Evolutionary conservation across 2,888 invertebrate species (phyloP).

Genomic region (Mamestra brassicae): DNA sequence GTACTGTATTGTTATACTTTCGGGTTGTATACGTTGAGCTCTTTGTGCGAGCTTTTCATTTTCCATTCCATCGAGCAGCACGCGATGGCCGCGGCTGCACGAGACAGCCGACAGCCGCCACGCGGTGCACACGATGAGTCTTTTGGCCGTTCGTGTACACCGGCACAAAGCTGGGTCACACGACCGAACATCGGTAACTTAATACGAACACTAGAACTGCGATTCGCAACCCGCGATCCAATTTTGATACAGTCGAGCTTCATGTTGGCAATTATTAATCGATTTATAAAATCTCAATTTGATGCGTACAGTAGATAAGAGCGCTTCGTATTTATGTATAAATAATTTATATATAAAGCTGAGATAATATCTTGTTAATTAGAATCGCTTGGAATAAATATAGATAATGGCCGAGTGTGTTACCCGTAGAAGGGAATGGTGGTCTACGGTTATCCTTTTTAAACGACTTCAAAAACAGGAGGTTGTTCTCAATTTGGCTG

Average conservation of each 20-base stretch:
- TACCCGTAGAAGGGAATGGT: neutral
- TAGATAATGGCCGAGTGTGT: neutral
- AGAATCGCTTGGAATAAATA: conserved; percentile 12
- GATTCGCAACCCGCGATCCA: conserved; percentile 37
- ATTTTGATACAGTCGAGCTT: conserved; percentile 44
- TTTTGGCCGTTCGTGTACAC: conserved; percentile 39
- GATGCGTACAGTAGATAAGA: conserved; percentile 33
- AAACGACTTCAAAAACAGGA: too few species aligned
- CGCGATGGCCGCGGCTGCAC: conserved; percentile 50
- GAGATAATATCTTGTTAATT: neutral
- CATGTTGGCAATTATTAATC: conserved; percentile 33
- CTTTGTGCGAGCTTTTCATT: conserved; percentile 55
- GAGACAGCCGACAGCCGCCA: conserved; percentile 38
- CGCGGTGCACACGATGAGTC: conserved; percentile 42
- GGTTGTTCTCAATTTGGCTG: too few species aligned
- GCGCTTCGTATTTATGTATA: conserved; percentile 1
- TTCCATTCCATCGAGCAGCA: conserved; percentile 55
- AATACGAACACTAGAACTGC: conserved; percentile 15
- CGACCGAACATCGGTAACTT: conserved; percentile 13
- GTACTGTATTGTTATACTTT: conserved; percentile 18
- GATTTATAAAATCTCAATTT: conserved; percentile 33
- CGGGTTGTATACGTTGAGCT: conserved; percentile 23
- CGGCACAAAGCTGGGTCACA: conserved; percentile 40
- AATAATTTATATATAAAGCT: conserved; percentile 7
- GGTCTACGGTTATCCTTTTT: neutral